phyloP scores from a whole-genome alignment of 2,113 vertebrate species.

The Hippocampus barbouri region DNA sequence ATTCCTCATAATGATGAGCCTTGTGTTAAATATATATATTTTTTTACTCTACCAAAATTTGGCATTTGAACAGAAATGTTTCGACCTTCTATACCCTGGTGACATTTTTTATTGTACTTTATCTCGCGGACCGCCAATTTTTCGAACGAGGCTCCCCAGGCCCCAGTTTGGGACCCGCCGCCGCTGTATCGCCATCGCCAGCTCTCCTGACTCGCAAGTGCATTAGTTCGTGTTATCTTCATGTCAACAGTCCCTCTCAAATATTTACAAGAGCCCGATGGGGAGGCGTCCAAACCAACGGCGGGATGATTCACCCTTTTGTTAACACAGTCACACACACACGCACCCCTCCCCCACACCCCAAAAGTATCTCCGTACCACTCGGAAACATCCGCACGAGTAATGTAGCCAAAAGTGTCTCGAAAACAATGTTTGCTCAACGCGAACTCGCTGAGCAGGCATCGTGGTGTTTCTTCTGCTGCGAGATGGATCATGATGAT shows the following conservation, averaged over 20 bases:
- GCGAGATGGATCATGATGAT: neutral
- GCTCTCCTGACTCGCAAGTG: neutral
- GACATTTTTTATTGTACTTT: no score
- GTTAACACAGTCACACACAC: slow-evolving; percentile 2
- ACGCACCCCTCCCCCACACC: no score
- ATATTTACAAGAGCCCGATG: slow-evolving; percentile 5
- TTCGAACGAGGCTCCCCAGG: neutral
- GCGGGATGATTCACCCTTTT: slow-evolving; percentile 12
- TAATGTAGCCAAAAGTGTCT: neutral
- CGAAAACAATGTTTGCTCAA: neutral
- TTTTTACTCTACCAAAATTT: no score
- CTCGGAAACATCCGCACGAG: neutral
- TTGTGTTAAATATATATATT: no score
- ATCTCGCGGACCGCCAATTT: neutral
- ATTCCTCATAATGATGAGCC: no score
- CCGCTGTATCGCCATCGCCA: neutral
- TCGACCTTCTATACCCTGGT: no score
- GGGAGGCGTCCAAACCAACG: neutral
- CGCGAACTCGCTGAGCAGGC: neutral
- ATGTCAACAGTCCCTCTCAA: slow-evolving; percentile 11
- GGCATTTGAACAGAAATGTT: no score
- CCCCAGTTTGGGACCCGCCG: neutral
- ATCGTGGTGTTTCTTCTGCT: neutral
- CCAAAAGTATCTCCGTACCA: slow-evolving; percentile 4
- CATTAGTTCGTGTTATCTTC: slow-evolving; percentile 11